Evolutionary conservation across 2,797 vertebrate species (phyloP).

Genomic region (Streptopelia turtur): DNA sequence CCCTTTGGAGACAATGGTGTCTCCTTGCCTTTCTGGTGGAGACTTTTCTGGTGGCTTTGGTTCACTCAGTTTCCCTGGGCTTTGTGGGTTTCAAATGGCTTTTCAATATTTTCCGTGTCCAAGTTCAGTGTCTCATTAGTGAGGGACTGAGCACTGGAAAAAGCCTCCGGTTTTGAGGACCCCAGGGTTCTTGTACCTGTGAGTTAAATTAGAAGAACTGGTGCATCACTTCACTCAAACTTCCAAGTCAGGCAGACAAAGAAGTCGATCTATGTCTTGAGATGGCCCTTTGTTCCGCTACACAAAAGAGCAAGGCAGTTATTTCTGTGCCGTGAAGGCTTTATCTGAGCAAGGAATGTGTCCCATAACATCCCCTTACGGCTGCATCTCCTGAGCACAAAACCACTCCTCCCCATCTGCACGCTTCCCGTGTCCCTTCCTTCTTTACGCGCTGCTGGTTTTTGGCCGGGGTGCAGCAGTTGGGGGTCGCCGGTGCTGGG

Average conservation of each 20-base stretch:
- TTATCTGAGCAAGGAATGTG: not conserved
- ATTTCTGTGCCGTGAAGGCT: not conserved
- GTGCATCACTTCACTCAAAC: not conserved
- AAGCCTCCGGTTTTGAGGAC: not conserved
- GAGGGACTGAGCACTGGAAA: not conserved
- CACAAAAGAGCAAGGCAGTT: not conserved
- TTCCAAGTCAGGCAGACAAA: not conserved
- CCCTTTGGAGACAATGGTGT: not conserved
- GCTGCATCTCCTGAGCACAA: not conserved
- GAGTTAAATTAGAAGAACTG: not conserved
- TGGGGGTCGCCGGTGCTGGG: not conserved
- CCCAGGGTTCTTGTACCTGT: not conserved
- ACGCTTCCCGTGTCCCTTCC: rapidly evolving
- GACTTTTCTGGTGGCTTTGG: not conserved
- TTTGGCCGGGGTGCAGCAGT: not conserved
- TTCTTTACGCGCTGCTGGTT: rapidly evolving
- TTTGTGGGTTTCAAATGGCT: not conserved
- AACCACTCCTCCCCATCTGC: not conserved
- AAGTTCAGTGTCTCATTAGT: not conserved
- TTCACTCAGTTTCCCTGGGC: not conserved
- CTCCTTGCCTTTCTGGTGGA: not conserved
- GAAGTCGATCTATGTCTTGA: not conserved
- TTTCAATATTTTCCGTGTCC: not conserved
- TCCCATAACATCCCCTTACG: not conserved
- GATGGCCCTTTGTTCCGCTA: constrained; percentile 8